These are phyloP conservation scores for Gila robusta DNA, from an alignment of 2,797 vertebrate species.

Conservation along the genomic window DNA sequence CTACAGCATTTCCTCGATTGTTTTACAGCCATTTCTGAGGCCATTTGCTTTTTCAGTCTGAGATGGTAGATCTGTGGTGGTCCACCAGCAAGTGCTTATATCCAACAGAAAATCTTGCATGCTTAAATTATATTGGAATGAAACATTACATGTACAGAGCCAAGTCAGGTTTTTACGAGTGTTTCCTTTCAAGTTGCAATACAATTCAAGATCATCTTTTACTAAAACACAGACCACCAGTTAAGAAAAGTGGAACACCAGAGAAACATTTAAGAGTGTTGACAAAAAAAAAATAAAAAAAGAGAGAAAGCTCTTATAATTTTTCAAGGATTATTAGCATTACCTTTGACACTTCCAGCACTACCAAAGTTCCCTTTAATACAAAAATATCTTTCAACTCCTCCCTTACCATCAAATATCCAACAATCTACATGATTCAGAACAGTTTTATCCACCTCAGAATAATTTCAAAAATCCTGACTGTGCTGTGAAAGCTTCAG, in stretches of 20 bases:
- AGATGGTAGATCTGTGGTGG: background rate
- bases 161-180: background rate
- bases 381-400: background rate
- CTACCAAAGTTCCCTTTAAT: background rate
- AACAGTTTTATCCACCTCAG: background rate
- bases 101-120: conserved; percentile 1
- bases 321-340: background rate
- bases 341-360: background rate
- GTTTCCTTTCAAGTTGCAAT: too few relatives aligned
- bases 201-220: background rate
- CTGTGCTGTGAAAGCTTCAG: background rate
- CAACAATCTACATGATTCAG: background rate
- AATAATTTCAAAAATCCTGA: background rate
- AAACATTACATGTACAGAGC: background rate
- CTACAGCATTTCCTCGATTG: background rate
- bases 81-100: background rate
- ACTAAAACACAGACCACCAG: background rate
- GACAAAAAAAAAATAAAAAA: background rate
- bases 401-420: background rate
- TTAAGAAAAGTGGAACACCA: background rate
- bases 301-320: background rate
- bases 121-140: background rate
- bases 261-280: background rate
- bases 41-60: conserved; percentile 9
- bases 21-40: conserved; percentile 1